These are phyloP conservation scores for Drosophila monieri DNA, from an alignment of 2,888 invertebrate species.

Conservation along the genomic window DNA sequence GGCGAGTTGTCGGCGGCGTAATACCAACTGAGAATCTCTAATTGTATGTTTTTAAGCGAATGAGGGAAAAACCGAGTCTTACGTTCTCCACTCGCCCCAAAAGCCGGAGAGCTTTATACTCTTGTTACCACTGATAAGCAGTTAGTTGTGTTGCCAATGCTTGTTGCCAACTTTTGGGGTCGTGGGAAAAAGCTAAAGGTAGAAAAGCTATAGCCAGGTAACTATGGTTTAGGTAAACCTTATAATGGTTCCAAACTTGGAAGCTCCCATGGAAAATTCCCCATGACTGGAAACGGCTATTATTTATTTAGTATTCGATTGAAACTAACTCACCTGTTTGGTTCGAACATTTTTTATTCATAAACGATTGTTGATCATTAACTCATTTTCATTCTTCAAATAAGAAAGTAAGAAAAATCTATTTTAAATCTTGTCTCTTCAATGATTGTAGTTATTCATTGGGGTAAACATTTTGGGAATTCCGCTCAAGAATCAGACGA, in stretches of 20 bases:
- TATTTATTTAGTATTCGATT: not conserved
- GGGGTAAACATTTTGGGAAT: no score
- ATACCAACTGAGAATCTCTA: conserved; percentile 22
- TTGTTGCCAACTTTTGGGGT: conserved; percentile 35
- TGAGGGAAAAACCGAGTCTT: conserved; percentile 1
- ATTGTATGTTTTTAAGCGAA: conserved; percentile 2
- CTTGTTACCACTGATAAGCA: conserved; percentile 41
- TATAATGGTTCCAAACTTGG: not conserved
- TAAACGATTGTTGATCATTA: no score
- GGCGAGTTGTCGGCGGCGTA: conserved; percentile 57
- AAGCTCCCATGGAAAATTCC: conserved; percentile 16
- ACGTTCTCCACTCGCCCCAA: conserved; percentile 1
- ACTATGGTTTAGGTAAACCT: conserved; percentile 2
- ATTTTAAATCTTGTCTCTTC: no score
- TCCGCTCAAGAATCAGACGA: no score
- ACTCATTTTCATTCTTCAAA: no score
- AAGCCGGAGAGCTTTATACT: conserved; percentile 23
- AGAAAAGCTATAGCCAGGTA: conserved; percentile 16
- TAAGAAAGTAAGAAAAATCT: no score
- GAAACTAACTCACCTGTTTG: not conserved
- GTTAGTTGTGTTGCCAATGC: conserved; percentile 30
- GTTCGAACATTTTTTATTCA: no score
- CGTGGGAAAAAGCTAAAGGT: conserved; percentile 29
- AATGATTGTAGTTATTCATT: no score
- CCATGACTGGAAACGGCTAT: not conserved